These are phyloP conservation scores for Drosophila hydei DNA, from an alignment of 1,140 invertebrate species.

Conservation along the genomic window DNA sequence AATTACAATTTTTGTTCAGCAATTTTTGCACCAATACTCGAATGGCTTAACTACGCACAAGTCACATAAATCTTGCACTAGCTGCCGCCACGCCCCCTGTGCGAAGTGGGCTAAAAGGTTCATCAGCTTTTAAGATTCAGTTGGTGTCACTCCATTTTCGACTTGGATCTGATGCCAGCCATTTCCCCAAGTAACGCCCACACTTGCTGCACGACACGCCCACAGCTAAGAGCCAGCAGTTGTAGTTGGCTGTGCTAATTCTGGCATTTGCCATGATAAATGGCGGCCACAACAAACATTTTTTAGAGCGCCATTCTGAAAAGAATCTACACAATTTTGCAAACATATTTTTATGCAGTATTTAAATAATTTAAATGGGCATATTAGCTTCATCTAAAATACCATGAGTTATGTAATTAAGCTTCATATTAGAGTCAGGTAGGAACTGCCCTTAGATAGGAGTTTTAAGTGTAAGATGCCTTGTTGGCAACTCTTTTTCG, in stretches of 20 bases:
- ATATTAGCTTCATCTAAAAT: no score
- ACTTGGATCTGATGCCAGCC: constrained; percentile 43
- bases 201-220: constrained; percentile 34
- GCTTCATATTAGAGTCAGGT: no score
- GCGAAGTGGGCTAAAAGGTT: constrained; percentile 17
- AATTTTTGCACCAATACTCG: constrained; percentile 7
- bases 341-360: constrained; percentile 14
- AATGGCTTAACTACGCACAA: background rate
- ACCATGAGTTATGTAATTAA: no score
- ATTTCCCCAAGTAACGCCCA: constrained; percentile 55
- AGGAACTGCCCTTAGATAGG: no score
- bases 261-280: constrained; percentile 63
- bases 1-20: constrained; percentile 53
- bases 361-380: background rate
- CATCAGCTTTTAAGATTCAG: constrained; percentile 5
- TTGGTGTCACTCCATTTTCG: constrained; percentile 51
- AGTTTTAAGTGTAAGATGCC: no score
- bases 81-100: constrained; percentile 1
- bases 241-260: constrained; percentile 56
- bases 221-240: constrained; percentile 26
- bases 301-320: constrained; percentile 26
- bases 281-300: constrained; percentile 52
- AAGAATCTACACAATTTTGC: constrained; percentile 18
- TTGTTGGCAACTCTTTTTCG: no score
- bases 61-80: constrained; percentile 11